Base-by-base conservation (phyloP, 2,113 vertebrate genomes). In the Felis chaus region DNA sequence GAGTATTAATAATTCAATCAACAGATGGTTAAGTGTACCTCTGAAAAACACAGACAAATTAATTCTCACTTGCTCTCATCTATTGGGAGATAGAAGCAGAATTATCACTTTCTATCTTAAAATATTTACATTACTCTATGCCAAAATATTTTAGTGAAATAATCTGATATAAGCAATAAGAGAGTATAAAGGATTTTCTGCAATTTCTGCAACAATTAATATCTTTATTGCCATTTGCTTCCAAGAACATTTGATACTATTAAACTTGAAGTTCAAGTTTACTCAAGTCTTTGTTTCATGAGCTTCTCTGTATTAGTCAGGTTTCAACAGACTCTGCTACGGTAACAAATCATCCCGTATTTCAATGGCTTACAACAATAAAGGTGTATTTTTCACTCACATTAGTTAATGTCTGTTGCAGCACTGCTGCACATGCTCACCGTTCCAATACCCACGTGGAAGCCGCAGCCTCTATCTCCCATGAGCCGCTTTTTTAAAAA, bases 1-100 rank as follows among this genome's bases (percentile, higher is more conserved):
- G 57, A 79, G 61, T 80, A 86, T 91, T 96, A 98, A 97, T 98
- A 95, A 96, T 23, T 33, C 87, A 97, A 93, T 96, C 97, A 97
- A 90, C 95, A 92, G 76, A 88, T 93, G 83, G 91, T 89, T 80
- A 85, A 96, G 65, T 53, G 94, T 3, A 0, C 89, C 79, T 82
- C 88, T 68, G 74, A 45, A 96, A 94, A 81, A 53, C 31, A 79
- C 19, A 50, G 61, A n/a, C 50, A 92, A 90, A 92, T 94, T 63
- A 36, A 71, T 94, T 25, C 92, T 81, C 41, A 48, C 68, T 90
- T 53, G 79, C 69, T 94, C 55, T 53, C 79, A 65, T 71, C 92
- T 66, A 14, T 8, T 66, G 83, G 80, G 48, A 95, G 74, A 86
- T 65, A 80, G 84, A 76, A 45, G 36, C 39, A 31, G 50, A 94